Percentiles rank a stretch among this genome's conserved stretches.
Conservation (phyloP, 2,888 invertebrate species). For the Tachina grossa region DNA sequence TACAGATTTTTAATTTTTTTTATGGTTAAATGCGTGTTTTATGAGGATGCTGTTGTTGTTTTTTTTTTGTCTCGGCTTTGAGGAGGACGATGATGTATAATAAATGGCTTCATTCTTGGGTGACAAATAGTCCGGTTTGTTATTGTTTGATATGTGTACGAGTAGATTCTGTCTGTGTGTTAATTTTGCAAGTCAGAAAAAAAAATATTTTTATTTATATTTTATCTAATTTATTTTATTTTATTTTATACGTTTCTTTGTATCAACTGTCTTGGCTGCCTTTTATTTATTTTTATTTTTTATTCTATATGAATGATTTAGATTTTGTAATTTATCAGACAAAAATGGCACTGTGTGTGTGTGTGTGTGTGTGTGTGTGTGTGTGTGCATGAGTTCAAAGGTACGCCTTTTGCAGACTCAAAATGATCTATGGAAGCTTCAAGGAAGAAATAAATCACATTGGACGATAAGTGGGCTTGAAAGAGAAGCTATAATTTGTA, state of each 20-base stretch:
- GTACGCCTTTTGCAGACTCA: constrained; percentile 43
- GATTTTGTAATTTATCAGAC: constrained; percentile 41
- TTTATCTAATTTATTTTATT: constrained; percentile 4
- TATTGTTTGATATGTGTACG: constrained; percentile 54
- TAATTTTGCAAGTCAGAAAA: constrained; percentile 30
- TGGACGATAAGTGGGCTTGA: constrained; percentile 38
- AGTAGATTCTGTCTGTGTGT: background rate
- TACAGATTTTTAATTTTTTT: constrained; percentile 27
- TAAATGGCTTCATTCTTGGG: constrained; percentile 70
- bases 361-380: background rate
- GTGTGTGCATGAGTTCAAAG: background rate
- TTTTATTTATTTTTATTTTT: constrained; percentile 60
- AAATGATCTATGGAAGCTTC: constrained; percentile 43
- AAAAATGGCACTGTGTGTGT: background rate
- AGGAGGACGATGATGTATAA: constrained; percentile 55
- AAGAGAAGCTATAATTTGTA: constrained; percentile 47
- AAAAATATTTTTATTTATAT: constrained; percentile 39
- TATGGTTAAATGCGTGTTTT: constrained; percentile 64
- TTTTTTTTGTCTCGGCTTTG: background rate
- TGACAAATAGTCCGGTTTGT: constrained; percentile 71
- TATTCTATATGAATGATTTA: constrained; percentile 44
- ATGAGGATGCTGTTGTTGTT: constrained; percentile 38
- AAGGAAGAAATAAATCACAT: constrained; percentile 10
- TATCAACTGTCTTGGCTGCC: constrained; percentile 60
- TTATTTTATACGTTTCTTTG: background rate